A percentile compares a stretch with the other conserved stretches of the same genome.
Evolutionary conservation across 2,797 vertebrate species (phyloP).

Genomic region (Lepus townsendii): DNA sequence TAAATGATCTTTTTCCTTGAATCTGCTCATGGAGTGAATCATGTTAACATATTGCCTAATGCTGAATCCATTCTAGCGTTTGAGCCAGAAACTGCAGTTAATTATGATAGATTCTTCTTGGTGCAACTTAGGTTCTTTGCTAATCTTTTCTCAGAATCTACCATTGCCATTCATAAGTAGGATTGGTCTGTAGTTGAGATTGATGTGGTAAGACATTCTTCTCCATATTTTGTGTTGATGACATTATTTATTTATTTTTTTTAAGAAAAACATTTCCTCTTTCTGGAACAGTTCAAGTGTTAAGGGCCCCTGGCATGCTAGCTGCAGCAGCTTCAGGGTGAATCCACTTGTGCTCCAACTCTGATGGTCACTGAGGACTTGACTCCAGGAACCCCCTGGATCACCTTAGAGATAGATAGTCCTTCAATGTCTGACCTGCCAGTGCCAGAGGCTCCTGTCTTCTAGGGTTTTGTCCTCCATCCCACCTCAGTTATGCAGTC

Average conservation of each 20-base stretch:
- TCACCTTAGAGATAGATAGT: background rate
- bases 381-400: background rate
- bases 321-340: background rate
- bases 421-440: background rate
- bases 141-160: background rate
- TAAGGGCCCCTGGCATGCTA: background rate
- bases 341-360: background rate
- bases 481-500: rapidly evolving
- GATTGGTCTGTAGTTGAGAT: background rate
- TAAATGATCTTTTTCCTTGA: background rate
- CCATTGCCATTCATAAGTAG: background rate
- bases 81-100: background rate
- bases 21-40: background rate
- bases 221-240: background rate
- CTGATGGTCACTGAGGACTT: slow-evolving; percentile 21
- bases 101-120: background rate
- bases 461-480: background rate
- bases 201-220: background rate
- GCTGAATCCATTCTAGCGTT: background rate
- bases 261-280: background rate
- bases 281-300: background rate
- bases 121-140: background rate
- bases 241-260: background rate
- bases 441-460: background rate
- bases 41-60: background rate